phyloP scores from a whole-genome alignment of 2,888 invertebrate species.

The Stenoptilia bipunctidactyla region DNA sequence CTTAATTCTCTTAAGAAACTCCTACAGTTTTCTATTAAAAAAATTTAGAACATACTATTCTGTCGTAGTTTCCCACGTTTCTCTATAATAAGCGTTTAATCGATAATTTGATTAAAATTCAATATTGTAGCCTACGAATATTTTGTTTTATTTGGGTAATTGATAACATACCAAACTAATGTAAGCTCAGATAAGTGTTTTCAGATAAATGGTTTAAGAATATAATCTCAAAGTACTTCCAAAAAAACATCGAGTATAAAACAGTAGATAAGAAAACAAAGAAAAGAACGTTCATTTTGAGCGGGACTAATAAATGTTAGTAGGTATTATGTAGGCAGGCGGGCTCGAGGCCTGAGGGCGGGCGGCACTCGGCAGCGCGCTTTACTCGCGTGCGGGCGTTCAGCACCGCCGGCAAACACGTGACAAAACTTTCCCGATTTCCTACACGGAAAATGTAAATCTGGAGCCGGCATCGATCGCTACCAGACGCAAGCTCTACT shows the following conservation, averaged over 20 bases:
- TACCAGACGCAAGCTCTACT: conserved; percentile 52
- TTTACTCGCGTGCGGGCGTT: conserved; percentile 66
- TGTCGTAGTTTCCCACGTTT: conserved; percentile 32
- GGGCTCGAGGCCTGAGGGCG: conserved; percentile 42
- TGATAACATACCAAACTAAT: too few species aligned
- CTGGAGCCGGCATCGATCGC: conserved; percentile 66
- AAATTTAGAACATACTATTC: too few species aligned
- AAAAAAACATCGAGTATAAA: too few species aligned
- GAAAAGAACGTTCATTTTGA: conserved; percentile 15
- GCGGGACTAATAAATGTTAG: conserved; percentile 14
- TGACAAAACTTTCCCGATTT: conserved; percentile 67
- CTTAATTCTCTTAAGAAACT: too few species aligned
- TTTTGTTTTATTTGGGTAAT: too few species aligned
- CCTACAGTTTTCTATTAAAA: too few species aligned
- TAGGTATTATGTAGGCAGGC: conserved; percentile 20
- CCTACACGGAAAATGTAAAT: conserved; percentile 67
- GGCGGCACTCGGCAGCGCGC: conserved; percentile 67
- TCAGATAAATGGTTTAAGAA: too few species aligned
- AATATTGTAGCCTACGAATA: not conserved
- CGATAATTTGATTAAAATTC: not conserved
- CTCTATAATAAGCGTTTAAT: conserved; percentile 4
- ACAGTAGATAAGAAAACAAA: conserved; percentile 13
- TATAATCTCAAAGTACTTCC: too few species aligned
- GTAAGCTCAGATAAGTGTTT: too few species aligned
- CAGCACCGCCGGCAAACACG: conserved; percentile 55